These are phyloP conservation scores for Megastigmus dorsalis DNA, from an alignment of 2,888 invertebrate species.

Conservation along the genomic window DNA sequence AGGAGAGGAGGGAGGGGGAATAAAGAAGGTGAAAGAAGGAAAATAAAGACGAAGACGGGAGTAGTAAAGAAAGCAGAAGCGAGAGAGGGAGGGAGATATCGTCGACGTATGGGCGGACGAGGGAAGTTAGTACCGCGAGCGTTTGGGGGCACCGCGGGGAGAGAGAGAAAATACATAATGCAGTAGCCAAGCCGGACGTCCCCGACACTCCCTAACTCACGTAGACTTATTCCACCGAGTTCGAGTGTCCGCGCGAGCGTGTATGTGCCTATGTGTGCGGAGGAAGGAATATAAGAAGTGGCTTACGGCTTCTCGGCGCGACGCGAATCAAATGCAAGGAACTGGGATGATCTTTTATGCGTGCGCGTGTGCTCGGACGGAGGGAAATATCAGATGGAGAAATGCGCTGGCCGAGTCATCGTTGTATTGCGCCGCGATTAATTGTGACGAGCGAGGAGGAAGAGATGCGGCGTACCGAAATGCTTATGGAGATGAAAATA, in stretches of 20 bases:
- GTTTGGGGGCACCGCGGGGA: slow-evolving; percentile 58
- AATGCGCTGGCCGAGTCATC: too few relatives aligned
- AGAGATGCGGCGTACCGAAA: not conserved
- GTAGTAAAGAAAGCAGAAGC: slow-evolving; percentile 28
- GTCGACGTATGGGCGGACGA: slow-evolving; percentile 52
- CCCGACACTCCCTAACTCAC: slow-evolving; percentile 72
- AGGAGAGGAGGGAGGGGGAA: slow-evolving; percentile 25
- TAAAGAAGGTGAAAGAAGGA: not conserved
- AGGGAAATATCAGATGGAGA: not conserved
- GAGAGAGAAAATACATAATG: slow-evolving; percentile 74
- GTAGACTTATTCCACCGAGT: slow-evolving; percentile 35
- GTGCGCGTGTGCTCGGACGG: not conserved
- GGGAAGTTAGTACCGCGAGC: slow-evolving; percentile 34
- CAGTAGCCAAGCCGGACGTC: slow-evolving; percentile 74
- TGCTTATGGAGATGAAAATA: too few relatives aligned
- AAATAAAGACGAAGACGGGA: slow-evolving; percentile 34
- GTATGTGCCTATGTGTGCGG: too few relatives aligned
- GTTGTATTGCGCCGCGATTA: too few relatives aligned
- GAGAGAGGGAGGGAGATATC: slow-evolving; percentile 56
- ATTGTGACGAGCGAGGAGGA: slow-evolving; percentile 6
- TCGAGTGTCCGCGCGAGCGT: slow-evolving; percentile 15
- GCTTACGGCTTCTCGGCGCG: slow-evolving; percentile 36
- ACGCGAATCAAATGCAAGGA: slow-evolving; percentile 51
- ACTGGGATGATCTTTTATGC: not conserved
- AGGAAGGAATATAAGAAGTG: slow-evolving; percentile 41